Conservation (phyloP, 2,113 vertebrate species). For the Choloepus hoffmanni region DNA sequence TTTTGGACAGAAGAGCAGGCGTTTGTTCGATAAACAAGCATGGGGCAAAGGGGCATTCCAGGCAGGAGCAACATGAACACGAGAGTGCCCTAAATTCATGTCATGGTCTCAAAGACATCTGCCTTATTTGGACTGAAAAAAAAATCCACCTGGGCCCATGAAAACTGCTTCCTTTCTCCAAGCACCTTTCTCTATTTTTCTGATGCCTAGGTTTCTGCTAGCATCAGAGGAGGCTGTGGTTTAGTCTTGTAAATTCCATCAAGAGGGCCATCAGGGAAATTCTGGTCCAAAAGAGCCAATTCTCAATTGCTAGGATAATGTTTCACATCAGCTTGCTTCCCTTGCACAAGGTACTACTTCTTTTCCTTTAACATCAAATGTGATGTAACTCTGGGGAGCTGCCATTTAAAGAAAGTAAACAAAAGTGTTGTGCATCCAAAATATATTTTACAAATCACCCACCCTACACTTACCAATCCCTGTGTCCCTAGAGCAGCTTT, state of each 20-base stretch:
- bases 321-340: neutral
- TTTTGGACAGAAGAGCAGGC: too few species aligned
- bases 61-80: neutral
- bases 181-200: neutral
- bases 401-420: neutral
- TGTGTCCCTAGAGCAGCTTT: neutral
- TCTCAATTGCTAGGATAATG: neutral
- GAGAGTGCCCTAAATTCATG: neutral
- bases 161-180: neutral
- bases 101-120: neutral
- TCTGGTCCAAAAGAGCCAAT: neutral
- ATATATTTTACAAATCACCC: neutral
- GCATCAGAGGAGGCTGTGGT: neutral
- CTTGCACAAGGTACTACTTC: neutral
- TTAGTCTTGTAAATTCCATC: neutral
- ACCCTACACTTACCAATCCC: neutral
- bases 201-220: neutral
- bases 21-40: neutral
- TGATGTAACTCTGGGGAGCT: neutral
- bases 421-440: neutral
- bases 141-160: neutral
- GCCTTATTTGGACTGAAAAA: neutral
- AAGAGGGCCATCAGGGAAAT: neutral
- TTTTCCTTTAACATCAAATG: neutral
- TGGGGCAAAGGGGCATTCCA: neutral